Conservation (phyloP, 1,140 invertebrate genomes). For the Caerostris extrusa region DNA sequence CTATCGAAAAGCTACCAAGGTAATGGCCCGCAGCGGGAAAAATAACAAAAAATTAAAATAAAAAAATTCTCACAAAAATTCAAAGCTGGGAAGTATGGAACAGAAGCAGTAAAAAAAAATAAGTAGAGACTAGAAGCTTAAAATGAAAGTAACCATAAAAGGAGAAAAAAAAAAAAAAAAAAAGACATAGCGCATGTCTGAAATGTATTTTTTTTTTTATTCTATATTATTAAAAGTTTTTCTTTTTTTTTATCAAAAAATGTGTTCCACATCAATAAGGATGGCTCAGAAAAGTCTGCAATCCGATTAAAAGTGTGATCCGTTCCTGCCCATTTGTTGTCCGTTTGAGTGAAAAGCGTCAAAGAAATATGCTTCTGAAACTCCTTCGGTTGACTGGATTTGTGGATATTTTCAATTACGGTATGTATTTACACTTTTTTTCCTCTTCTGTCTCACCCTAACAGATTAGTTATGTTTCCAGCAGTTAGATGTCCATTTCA, state of each 20-base stretch:
- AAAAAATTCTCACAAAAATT: neutral
- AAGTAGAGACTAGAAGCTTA: neutral
- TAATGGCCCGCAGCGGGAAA: constrained; percentile 35
- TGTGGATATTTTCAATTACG: neutral
- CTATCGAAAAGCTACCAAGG: constrained; percentile 1
- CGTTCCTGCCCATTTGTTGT: constrained; percentile 39
- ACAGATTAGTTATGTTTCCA: too few species aligned
- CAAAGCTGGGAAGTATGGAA: neutral
- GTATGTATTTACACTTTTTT: neutral
- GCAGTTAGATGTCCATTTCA: too few species aligned
- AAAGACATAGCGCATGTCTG: neutral
- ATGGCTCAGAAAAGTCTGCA: neutral
- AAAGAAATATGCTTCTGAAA: neutral
- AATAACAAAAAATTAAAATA: neutral
- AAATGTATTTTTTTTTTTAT: neutral
- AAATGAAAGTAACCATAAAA: neutral
- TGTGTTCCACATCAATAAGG: constrained; percentile 30
- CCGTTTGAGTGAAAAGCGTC: constrained; percentile 38
- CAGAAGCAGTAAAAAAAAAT: neutral
- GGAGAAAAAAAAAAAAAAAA: neutral
- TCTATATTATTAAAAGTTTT: neutral
- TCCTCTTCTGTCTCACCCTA: too few species aligned
- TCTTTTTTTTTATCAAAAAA: neutral
- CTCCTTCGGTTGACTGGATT: constrained; percentile 17
- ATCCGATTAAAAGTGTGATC: constrained; percentile 40